A percentile compares a stretch with the other conserved stretches of the same genome.
phyloP scores from a whole-genome alignment of 2,113 vertebrate genomes.

The Orthochromis malagaraziensis region DNA sequence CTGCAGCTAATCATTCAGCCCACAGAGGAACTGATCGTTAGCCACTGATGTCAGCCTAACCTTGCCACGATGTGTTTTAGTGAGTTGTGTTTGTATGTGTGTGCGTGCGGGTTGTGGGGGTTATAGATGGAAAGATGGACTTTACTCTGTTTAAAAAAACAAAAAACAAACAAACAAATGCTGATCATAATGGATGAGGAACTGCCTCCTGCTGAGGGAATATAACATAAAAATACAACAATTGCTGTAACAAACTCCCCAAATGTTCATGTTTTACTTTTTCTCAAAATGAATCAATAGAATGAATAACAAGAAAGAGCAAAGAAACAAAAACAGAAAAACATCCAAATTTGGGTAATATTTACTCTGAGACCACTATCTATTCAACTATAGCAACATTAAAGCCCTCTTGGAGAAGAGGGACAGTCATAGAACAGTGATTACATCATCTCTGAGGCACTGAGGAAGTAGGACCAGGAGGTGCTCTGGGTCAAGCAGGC shows the following conservation, averaged over 20 bases:
- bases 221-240: not conserved
- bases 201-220: not conserved
- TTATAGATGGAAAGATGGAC: not conserved
- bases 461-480: not conserved
- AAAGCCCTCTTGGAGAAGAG: not conserved
- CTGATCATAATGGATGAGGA: not conserved
- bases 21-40: conserved; percentile 68
- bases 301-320: not conserved
- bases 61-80: conserved; percentile 37
- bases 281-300: not conserved
- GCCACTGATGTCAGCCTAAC: conserved; percentile 65
- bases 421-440: not conserved
- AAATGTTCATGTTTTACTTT: not conserved
- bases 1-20: conserved; percentile 67
- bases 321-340: not conserved
- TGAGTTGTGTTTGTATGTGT: not conserved
- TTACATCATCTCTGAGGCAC: not conserved
- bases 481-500: conserved; percentile 4
- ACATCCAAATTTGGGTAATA: not conserved
- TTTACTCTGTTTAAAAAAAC: not conserved
- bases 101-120: not conserved
- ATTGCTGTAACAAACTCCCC: not conserved
- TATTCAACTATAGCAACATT: not conserved
- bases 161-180: not conserved
- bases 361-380: not conserved